Conservation (phyloP, 2,113 vertebrate genomes). For the Stomatorhinus ivindoensis region DNA sequence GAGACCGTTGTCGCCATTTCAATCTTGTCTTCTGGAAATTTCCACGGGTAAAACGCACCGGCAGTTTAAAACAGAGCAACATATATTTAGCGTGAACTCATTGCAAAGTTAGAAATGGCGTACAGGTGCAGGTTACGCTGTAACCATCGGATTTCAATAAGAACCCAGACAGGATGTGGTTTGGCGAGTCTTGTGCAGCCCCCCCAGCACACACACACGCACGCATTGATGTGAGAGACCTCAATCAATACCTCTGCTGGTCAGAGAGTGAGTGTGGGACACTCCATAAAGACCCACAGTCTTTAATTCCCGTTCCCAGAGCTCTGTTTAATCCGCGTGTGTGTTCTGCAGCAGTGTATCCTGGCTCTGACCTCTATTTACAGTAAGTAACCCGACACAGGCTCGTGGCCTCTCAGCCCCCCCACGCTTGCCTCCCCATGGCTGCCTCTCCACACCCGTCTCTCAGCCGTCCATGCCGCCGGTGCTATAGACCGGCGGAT, state of each 20-base stretch:
- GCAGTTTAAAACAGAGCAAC: background rate
- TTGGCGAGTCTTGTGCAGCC: background rate
- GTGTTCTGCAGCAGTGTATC: constrained; percentile 30
- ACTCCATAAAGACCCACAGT: constrained; percentile 4
- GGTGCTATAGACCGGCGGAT: background rate
- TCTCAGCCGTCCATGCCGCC: background rate
- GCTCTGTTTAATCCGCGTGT: constrained; percentile 34
- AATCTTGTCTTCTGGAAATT: background rate
- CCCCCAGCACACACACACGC: constrained; percentile 14
- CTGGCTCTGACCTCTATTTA: constrained; percentile 33
- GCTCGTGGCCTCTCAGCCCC: background rate
- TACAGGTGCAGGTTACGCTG: background rate
- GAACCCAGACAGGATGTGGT: constrained; percentile 10
- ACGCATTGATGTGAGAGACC: constrained; percentile 30
- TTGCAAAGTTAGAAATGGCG: background rate
- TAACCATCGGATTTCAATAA: background rate
- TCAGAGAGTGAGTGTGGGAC: constrained; percentile 13
- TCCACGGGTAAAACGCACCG: background rate
- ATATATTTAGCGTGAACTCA: background rate
- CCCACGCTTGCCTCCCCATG: background rate
- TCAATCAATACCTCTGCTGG: constrained; percentile 31
- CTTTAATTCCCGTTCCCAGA: constrained; percentile 30
- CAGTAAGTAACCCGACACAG: constrained; percentile 33
- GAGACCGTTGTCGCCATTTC: background rate
- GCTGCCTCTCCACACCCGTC: background rate